These are phyloP conservation scores for Acomys russatus DNA, from an alignment of 2,797 vertebrate species.

Conservation along the genomic window DNA sequence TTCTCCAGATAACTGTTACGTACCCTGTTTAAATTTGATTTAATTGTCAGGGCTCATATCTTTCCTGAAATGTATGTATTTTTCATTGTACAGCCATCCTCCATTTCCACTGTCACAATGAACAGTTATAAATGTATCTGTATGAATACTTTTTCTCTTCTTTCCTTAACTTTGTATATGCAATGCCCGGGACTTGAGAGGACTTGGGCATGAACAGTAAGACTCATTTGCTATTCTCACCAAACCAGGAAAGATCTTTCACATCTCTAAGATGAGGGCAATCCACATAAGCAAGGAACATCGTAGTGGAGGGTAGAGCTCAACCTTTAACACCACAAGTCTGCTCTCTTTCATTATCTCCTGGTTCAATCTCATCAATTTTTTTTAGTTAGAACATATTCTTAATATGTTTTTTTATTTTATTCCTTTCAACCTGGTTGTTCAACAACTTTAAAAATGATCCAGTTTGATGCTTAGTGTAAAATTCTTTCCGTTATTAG, in stretches of 20 bases:
- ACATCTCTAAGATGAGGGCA: background rate
- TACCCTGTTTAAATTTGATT: background rate
- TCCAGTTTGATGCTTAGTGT: background rate
- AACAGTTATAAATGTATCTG: background rate
- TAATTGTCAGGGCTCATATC: background rate
- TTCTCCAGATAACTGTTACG: background rate
- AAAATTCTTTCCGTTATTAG: conserved; percentile 33
- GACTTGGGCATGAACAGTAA: background rate
- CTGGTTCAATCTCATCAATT: background rate
- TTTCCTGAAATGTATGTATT: conserved; percentile 6
- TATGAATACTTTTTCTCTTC: background rate
- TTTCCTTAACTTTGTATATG: background rate
- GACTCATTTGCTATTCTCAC: conserved; percentile 6
- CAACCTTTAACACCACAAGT: background rate
- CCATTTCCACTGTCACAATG: background rate
- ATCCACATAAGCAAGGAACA: background rate
- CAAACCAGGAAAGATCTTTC: background rate
- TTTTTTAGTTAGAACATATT: conserved; percentile 37
- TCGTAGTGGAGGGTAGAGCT: background rate
- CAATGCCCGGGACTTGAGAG: background rate
- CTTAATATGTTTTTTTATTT: conserved; percentile 10
- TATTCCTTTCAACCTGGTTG: conserved; percentile 1
- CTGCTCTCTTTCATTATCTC: background rate
- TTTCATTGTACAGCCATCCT: background rate
- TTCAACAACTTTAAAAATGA: conserved; percentile 16